Percentiles rank a stretch among this genome's conserved stretches.
phyloP scores from a whole-genome alignment of 2,888 invertebrate species.

The Lochmaea crataegi region DNA sequence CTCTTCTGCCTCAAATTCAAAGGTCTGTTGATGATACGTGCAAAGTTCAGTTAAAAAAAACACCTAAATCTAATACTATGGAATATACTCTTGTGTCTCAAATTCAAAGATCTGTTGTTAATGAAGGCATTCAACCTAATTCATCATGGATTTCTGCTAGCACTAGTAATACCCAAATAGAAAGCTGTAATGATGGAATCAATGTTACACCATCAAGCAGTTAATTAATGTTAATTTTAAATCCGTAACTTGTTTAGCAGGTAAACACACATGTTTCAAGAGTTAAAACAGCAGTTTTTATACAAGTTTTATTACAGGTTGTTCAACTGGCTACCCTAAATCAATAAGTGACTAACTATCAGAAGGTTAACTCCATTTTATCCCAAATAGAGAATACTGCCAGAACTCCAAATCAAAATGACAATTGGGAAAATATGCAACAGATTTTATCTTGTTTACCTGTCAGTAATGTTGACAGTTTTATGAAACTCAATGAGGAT shows the following conservation, averaged over 20 bases:
- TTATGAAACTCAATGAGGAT: no score
- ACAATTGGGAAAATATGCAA: not conserved
- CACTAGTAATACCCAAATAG: not conserved
- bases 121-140: not conserved
- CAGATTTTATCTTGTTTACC: no score
- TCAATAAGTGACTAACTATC: not conserved
- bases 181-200: not conserved
- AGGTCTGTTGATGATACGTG: no score
- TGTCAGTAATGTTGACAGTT: no score
- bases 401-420: not conserved
- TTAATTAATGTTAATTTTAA: not conserved
- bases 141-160: not conserved
- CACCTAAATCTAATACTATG: no score
- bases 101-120: not conserved
- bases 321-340: not conserved
- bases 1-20: no score
- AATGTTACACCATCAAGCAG: not conserved
- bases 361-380: not conserved
- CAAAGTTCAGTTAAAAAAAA: no score
- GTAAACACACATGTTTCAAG: not conserved
- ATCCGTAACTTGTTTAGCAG: not conserved
- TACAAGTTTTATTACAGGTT: not conserved
- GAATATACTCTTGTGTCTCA: no score
- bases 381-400: no score
- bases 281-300: not conserved